Evolutionary conservation across 1,140 invertebrate species (phyloP), one percentile per base, ranked within the genome.

Genomic region (Drosophila willistoni): DNA sequence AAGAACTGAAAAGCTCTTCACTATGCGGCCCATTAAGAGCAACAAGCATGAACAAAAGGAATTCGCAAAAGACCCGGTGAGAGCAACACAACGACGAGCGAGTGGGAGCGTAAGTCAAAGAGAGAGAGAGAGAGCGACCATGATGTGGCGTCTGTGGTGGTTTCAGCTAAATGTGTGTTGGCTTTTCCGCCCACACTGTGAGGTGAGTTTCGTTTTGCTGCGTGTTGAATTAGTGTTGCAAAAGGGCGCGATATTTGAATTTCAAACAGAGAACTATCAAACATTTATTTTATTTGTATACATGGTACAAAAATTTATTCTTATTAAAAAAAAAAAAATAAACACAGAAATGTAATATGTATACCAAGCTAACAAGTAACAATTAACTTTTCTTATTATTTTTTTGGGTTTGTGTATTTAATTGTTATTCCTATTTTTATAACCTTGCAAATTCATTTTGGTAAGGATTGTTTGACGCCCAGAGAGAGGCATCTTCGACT

Each of bases 291-390:
- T 6, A 1, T 7, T 67, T 42, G 25, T 69, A 25, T 17, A 14
- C 6, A 29, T 7, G 29, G 19, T 68, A 41, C 42, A 12, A 44
- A 62, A 64, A 55, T 29, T 9, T 65, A 39, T 14, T 77, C 69
- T 73, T 60, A 66, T 79, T 55, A 39, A 39, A 39, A 33, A 29
- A 7, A 29, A 0, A 25, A 78, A 67, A 78, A 64, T 33, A 42
- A 34, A 64, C 41, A 10, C 7, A 64, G 42, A 41, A 39, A 13
- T 55, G 25, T 41, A 33, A 41, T 19, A 10, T 39, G 36, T 25
- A 25, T 25, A 25, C 22, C 22, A 25, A 25, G 22, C 22, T 25
- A 25, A 25, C 22, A 25, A 25, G 3, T 25, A 3, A 25, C 3
- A 25, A 25, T 25, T 25, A 25, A 25, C 22, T 22, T 22, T 22